Percentiles rank a stretch among this genome's conserved stretches.
Evolutionary conservation across 2,113 vertebrate genomes (phyloP).

Genomic region (Albula goreensis): DNA sequence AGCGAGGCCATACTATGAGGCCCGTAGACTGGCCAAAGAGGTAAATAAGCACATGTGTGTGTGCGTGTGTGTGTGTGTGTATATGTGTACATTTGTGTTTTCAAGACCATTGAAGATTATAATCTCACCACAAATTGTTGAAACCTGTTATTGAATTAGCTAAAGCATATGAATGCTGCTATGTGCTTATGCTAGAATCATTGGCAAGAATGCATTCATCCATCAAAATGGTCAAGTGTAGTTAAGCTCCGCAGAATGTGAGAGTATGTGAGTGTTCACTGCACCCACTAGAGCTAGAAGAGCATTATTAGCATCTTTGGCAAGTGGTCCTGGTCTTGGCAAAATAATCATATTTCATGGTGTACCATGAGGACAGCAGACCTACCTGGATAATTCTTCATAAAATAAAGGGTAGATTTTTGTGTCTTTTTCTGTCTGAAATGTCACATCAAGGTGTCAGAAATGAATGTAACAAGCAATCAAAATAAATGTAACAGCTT

Average conservation of each 20-base stretch:
- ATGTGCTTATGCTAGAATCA: neutral
- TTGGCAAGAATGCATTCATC: neutral
- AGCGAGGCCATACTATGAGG: constrained; percentile 89
- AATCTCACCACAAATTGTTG: no score
- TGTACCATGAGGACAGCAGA: neutral
- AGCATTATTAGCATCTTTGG: neutral
- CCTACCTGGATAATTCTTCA: neutral
- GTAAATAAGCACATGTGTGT: constrained; percentile 34
- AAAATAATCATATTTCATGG: no score
- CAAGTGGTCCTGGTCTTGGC: no score
- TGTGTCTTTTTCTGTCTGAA: neutral
- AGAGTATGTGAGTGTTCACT: neutral
- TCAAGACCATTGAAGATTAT: no score
- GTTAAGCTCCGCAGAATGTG: neutral
- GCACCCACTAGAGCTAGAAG: neutral
- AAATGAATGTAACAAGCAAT: neutral
- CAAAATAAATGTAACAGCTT: neutral
- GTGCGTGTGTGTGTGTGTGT: neutral
- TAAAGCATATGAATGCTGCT: neutral
- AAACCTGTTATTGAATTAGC: neutral
- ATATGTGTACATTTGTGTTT: no score
- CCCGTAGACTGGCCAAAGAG: constrained; percentile 85
- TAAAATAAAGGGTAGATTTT: neutral
- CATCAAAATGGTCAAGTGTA: neutral
- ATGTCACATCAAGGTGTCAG: neutral